Percentiles rank a stretch among this genome's conserved stretches.
phyloP scores from a whole-genome alignment of 2,113 vertebrate genomes.

The Syngnathus floridae region DNA sequence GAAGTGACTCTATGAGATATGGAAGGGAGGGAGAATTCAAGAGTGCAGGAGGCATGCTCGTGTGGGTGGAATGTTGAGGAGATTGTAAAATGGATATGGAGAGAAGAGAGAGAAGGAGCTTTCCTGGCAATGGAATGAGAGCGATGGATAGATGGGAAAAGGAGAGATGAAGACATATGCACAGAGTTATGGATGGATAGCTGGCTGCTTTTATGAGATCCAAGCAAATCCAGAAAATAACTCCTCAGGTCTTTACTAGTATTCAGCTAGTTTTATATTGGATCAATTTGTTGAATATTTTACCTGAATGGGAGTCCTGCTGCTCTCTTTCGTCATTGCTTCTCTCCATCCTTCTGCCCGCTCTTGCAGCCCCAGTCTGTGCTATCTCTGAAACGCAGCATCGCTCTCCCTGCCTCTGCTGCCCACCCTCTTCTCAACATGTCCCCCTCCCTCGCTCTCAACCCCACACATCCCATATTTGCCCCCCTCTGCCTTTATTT shows the following conservation, averaged over 20 bases:
- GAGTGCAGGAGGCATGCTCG: constrained; percentile 10
- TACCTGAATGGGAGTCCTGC: constrained; percentile 43
- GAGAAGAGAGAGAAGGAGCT: constrained; percentile 29
- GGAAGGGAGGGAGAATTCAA: constrained; percentile 12
- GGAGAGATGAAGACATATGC: background rate
- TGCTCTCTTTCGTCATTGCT: constrained; percentile 32
- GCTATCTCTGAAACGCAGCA: constrained; percentile 57
- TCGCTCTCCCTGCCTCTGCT: constrained; percentile 24
- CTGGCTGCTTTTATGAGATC: constrained; percentile 19
- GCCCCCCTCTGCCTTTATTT: constrained; percentile 24
- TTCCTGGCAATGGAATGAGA: background rate
- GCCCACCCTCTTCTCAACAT: constrained; percentile 15
- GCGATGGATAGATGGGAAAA: constrained; percentile 1
- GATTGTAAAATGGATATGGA: constrained; percentile 40
- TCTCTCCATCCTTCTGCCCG: constrained; percentile 39
- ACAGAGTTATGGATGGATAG: constrained; percentile 7
- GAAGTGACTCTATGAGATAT: constrained; percentile 47
- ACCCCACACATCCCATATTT: constrained; percentile 27
- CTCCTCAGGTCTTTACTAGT: constrained; percentile 11
- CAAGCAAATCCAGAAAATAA: constrained; percentile 18
- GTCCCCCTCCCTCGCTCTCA: constrained; percentile 25
- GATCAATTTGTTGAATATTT: constrained; percentile 13
- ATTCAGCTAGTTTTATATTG: constrained; percentile 2
- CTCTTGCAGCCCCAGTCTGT: constrained; percentile 50
- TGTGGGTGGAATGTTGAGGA: constrained; percentile 48